Conservation (phyloP, 2,888 invertebrate genomes). For the Spatulosminthurus flaviceps region DNA sequence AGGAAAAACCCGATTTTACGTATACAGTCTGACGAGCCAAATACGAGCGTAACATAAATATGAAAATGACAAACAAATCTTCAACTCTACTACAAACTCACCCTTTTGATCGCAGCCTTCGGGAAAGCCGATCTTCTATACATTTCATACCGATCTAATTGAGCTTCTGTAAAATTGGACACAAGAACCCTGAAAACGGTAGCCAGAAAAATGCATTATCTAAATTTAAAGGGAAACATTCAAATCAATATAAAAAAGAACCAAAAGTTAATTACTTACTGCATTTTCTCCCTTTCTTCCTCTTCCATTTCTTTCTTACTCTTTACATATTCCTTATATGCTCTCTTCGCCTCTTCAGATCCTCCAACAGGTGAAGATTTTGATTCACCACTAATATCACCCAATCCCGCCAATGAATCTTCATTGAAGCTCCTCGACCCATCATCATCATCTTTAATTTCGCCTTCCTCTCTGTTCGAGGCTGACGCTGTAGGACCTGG, state of each 20-base stretch:
- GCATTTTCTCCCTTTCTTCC: conserved; percentile 95
- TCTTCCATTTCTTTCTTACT: conserved; percentile 87
- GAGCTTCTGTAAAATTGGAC: conserved; percentile 98
- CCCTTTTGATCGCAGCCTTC: conserved; percentile 94
- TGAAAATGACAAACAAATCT: not conserved
- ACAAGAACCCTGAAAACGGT: conserved; percentile 82
- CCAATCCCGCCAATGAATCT: not conserved
- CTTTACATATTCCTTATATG: conserved; percentile 71
- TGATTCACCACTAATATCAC: not conserved
- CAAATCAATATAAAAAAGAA: too few relatives aligned
- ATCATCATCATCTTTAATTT: not conserved
- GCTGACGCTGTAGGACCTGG: conserved; percentile 36
- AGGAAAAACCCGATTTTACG: too few relatives aligned
- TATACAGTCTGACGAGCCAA: too few relatives aligned
- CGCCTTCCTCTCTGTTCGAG: not conserved
- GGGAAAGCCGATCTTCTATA: conserved; percentile 96
- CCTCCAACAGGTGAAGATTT: conserved; percentile 7
- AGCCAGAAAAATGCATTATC: too few relatives aligned
- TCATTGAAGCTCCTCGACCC: conserved; percentile 2
- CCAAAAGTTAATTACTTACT: conserved; percentile 76
- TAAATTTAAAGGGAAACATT: too few relatives aligned
- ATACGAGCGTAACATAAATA: too few relatives aligned
- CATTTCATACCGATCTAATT: conserved; percentile 98
- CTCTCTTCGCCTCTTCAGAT: conserved; percentile 39
- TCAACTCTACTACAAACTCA: conserved; percentile 66